Evolutionary conservation across 1,140 invertebrate species (phyloP).

Genomic region (Polyergus mexicanus): DNA sequence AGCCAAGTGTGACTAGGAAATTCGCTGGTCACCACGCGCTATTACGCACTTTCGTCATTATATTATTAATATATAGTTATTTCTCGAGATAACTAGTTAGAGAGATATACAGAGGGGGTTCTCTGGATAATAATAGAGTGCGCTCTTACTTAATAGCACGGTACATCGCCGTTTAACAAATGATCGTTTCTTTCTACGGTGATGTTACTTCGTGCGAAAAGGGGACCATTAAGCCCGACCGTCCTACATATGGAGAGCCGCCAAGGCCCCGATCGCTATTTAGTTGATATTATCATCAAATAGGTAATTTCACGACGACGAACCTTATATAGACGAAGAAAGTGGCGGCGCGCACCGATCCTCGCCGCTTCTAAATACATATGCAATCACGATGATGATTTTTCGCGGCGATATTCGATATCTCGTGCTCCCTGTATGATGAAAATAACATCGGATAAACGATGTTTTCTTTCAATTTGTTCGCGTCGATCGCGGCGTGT

Average conservation of each 20-base stretch:
- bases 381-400: conserved; percentile 63
- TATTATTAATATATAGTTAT: conserved; percentile 56
- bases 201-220: conserved; percentile 49
- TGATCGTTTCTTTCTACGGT: conserved; percentile 55
- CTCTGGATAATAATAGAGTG: conserved; percentile 46
- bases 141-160: conserved; percentile 54
- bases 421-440: conserved; percentile 17
- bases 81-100: conserved; percentile 17
- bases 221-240: conserved; percentile 34
- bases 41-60: conserved; percentile 51
- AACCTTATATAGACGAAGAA: conserved; percentile 43
- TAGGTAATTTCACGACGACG: conserved; percentile 56
- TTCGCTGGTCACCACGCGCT: conserved; percentile 9
- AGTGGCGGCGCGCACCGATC: conserved; percentile 22
- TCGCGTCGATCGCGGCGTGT: conserved; percentile 57
- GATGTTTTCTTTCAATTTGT: conserved; percentile 74
- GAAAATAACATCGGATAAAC: conserved; percentile 72
- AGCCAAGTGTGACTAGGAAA: conserved; percentile 1
- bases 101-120: conserved; percentile 46
- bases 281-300: conserved; percentile 63
- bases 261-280: conserved; percentile 50
- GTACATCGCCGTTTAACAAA: conserved; percentile 54
- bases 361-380: conserved; percentile 47
- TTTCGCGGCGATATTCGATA: conserved; percentile 53
- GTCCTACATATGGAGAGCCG: conserved; percentile 15